phyloP scores from a whole-genome alignment of 2,113 vertebrate genomes.

The Nerophis lumbriciformis region DNA sequence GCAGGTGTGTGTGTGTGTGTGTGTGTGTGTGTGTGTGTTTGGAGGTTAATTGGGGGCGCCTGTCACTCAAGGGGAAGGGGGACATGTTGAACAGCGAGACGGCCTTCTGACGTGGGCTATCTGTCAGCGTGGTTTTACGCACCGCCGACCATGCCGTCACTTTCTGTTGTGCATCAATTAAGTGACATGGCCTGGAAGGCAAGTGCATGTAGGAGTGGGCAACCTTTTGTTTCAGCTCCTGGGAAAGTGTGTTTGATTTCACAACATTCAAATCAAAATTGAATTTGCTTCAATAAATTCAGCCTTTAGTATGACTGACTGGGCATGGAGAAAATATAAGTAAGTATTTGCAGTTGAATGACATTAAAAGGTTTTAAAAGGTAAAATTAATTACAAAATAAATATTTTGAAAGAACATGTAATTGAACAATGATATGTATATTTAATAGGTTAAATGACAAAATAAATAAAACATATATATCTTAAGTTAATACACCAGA shows the following conservation, averaged over 20 bases:
- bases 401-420: no score
- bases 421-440: no score
- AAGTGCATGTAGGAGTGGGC: conserved; percentile 7
- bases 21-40: no score
- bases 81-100: conserved; percentile 53
- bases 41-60: conserved; percentile 60
- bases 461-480: background rate
- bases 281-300: no score
- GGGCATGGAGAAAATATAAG: no score
- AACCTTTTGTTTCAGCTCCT: conserved; percentile 28
- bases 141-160: conserved; percentile 34
- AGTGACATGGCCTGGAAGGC: conserved; percentile 32
- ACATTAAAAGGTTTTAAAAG: no score
- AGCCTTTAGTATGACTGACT: no score
- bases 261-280: conserved; percentile 21
- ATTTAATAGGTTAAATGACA: background rate
- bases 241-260: conserved; percentile 54
- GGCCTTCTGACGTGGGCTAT: conserved; percentile 52
- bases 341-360: no score
- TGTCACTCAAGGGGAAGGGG: conserved; percentile 54
- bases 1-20: conserved; percentile 47
- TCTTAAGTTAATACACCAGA: background rate
- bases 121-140: conserved; percentile 53
- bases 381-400: no score
- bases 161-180: conserved; percentile 56